phyloP scores from a whole-genome alignment of 1,140 invertebrate species.

The Drosophila navojoa region DNA sequence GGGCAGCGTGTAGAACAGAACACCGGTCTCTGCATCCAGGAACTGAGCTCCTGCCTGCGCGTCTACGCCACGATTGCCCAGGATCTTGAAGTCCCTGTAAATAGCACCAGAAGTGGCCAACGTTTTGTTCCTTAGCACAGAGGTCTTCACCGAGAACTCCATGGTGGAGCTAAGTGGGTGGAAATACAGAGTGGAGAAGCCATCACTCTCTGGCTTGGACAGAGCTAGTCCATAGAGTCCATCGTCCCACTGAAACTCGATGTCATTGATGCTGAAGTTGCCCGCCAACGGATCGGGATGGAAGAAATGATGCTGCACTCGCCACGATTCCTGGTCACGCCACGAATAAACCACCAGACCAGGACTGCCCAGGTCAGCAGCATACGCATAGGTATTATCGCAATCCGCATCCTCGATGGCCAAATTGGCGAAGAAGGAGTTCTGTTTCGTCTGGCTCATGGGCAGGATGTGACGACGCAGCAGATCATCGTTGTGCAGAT shows the following conservation, averaged over 20 bases:
- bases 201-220: conserved; percentile 86
- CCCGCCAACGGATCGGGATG: conserved; percentile 88
- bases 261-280: conserved; percentile 89
- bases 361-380: conserved; percentile 87
- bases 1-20: conserved; percentile 90
- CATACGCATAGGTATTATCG: conserved; percentile 87
- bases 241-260: conserved; percentile 90
- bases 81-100: conserved; percentile 87
- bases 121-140: conserved; percentile 86
- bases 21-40: conserved; percentile 88
- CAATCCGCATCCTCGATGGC: conserved; percentile 89
- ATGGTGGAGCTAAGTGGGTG: conserved; percentile 90
- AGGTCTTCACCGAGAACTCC: conserved; percentile 89
- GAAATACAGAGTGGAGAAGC: conserved; percentile 90
- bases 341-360: conserved; percentile 89
- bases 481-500: conserved; percentile 89
- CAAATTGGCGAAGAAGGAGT: conserved; percentile 90
- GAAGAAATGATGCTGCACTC: conserved; percentile 89
- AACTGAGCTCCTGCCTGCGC: conserved; percentile 90
- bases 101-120: conserved; percentile 84
- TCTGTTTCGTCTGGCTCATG: conserved; percentile 86
- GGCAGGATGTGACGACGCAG: conserved; percentile 87
- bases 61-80: conserved; percentile 89
- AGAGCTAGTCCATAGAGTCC: conserved; percentile 90
- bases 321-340: conserved; percentile 88